Conservation (phyloP, 2,797 vertebrate species). For the Limosa lapponica region DNA sequence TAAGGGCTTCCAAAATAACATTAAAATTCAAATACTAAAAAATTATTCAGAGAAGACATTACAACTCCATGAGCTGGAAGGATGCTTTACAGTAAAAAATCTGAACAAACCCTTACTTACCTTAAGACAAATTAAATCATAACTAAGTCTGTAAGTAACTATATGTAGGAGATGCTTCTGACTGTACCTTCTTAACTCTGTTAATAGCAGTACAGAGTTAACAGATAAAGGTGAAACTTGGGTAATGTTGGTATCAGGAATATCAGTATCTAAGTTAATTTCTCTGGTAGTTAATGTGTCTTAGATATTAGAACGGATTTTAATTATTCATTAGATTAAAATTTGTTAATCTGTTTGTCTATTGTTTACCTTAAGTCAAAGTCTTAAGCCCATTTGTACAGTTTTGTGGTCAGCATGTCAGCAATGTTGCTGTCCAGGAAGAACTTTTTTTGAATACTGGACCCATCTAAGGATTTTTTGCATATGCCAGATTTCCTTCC, state of each 20-base stretch:
- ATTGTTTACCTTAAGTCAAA: not conserved
- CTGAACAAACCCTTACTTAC: not conserved
- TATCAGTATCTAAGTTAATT: not conserved
- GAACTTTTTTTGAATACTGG: not conserved
- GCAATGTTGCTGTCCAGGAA: not conserved
- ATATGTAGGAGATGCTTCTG: not conserved
- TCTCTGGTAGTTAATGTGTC: not conserved
- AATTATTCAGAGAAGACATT: not conserved
- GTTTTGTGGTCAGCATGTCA: not conserved
- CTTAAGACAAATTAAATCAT: not conserved
- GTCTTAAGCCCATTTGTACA: not conserved
- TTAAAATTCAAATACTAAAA: not conserved
- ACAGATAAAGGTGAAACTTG: not conserved
- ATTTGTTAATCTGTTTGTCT: not conserved
- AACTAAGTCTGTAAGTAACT: not conserved
- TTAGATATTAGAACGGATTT: not conserved
- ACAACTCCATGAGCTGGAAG: not conserved
- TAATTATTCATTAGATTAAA: not conserved
- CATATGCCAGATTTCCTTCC: not conserved
- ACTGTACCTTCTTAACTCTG: not conserved
- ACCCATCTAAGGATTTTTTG: not conserved
- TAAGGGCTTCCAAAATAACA: not conserved
- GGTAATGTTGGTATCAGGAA: not conserved
- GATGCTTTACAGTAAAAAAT: not conserved
- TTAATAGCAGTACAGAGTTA: not conserved